Conservation (phyloP, 1,140 invertebrate genomes). For the Drosophila suzukii region DNA sequence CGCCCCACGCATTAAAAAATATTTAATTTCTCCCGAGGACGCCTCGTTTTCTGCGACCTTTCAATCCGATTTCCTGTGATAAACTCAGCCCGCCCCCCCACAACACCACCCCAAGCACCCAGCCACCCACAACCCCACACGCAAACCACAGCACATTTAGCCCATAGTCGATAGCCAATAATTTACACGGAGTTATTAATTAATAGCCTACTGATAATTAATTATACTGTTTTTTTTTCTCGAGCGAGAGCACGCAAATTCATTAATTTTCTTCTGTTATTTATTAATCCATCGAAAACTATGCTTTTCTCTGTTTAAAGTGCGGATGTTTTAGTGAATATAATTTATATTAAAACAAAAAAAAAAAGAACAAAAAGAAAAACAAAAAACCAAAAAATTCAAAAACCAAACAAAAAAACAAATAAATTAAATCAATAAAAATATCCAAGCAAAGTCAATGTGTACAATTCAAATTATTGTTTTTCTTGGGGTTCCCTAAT, state of each 20-base stretch:
- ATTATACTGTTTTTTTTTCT: constrained; percentile 50
- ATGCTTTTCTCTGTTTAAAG: constrained; percentile 61
- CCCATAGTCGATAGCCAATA: constrained; percentile 58
- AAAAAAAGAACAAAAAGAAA: constrained; percentile 14
- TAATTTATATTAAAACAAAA: constrained; percentile 29
- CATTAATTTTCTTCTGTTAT: constrained; percentile 50
- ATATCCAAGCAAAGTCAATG: constrained; percentile 40
- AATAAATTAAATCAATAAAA: constrained; percentile 25
- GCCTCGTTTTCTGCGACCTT: constrained; percentile 30
- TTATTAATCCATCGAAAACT: constrained; percentile 67
- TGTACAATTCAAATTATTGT: constrained; percentile 26
- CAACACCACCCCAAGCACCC: constrained; percentile 2
- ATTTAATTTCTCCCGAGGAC: constrained; percentile 12
- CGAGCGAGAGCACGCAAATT: constrained; percentile 8
- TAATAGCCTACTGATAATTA: constrained; percentile 62
- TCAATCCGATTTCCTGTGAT: constrained; percentile 69
- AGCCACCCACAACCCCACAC: background rate
- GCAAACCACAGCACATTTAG: constrained; percentile 46
- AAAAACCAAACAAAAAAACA: constrained; percentile 29
- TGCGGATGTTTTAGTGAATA: constrained; percentile 26
- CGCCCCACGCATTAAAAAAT: constrained; percentile 11
- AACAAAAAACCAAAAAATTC: constrained; percentile 17
- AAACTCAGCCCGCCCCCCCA: constrained; percentile 51
- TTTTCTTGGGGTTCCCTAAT: background rate
- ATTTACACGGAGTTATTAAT: constrained; percentile 60